Percentiles rank a stretch among this genome's conserved stretches.
Evolutionary conservation across 2,113 vertebrate genomes (phyloP).

Genomic region (Pipa parva): DNA sequence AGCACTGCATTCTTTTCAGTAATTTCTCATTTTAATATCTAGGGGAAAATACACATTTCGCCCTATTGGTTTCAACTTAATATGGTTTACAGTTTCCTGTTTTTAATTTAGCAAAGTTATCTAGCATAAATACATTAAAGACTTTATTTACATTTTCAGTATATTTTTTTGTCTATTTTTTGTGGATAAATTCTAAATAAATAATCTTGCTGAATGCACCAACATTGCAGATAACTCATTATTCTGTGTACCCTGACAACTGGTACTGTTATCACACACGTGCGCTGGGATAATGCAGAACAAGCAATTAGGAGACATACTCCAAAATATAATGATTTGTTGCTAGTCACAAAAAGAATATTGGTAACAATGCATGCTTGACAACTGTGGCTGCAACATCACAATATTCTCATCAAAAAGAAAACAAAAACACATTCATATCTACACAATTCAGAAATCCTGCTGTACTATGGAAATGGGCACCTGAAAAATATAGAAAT

Average conservation of each 20-base stretch:
- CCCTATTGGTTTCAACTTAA: too few species aligned
- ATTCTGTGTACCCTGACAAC: constrained; percentile 6
- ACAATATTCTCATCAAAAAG: neutral
- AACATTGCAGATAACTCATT: neutral
- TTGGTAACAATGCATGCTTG: neutral
- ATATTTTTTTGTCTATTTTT: too few species aligned
- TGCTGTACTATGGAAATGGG: neutral
- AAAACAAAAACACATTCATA: neutral
- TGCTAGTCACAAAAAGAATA: neutral
- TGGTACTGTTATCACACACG: constrained; percentile 19
- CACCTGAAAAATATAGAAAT: neutral
- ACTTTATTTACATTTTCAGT: too few species aligned
- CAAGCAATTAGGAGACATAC: constrained; percentile 4
- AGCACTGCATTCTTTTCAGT: too few species aligned
- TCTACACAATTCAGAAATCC: neutral
- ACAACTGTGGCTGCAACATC: neutral
- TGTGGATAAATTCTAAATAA: constrained; percentile 4
- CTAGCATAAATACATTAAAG: too few species aligned
- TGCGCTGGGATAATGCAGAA: neutral
- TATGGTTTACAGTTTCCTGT: too few species aligned
- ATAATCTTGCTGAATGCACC: constrained; percentile 7
- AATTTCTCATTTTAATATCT: too few species aligned
- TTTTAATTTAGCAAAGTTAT: too few species aligned
- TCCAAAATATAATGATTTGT: neutral
- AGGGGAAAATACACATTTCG: too few species aligned